Base-by-base conservation (phyloP, 2,888 invertebrate species). In the Exephanes ischioxanthus region DNA sequence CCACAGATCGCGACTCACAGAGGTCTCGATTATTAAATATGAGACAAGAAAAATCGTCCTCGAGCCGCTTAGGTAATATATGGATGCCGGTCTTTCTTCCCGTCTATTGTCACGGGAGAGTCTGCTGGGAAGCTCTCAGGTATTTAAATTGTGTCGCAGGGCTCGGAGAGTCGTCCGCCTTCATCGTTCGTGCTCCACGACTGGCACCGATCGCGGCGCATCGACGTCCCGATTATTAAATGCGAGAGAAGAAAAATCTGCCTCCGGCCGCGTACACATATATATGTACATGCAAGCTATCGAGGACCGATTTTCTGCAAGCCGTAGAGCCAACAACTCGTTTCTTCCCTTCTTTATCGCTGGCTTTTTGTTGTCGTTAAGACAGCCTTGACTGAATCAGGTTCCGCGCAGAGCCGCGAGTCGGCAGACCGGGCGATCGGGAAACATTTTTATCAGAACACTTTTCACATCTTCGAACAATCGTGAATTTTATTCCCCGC, bases 371-470 rank as follows among this genome's bases (percentile, higher is more conserved):
- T 53, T 53, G 53, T 53, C 19, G 53, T 53, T 53, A 19, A 19
- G 30, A 63, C 61, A 30, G 6, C 61, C 30, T 63, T 26, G 61
- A 16, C 61, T 4, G 30, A 63, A 63, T 63, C 61, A 63, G 61
- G 61, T 63, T 63, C 30, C 61, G 30, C 33, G 33, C 16, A 30
- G 61, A 63, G 33, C 61, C 30, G n/a, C 30, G 33, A 30, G 19
- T 19, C 9, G 19, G 11, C 41, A 30, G 33, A 63, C 61, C 61
- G 16, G 30, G 61, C 11, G 58, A 33, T 63, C 16, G 61, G n/a
- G 30, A 33, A 63, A 30, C 16, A 63, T 63, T 63, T 33, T 63
- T 33, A 63, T 33, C 16, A 26, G n/a, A 14, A 14, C 33, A 63
- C 7, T 63, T 45, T 26, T 63, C 33, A 63, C 61, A 63, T 63